Conservation (phyloP, 2,888 invertebrate species). For the Drosophila vallismaia region DNA sequence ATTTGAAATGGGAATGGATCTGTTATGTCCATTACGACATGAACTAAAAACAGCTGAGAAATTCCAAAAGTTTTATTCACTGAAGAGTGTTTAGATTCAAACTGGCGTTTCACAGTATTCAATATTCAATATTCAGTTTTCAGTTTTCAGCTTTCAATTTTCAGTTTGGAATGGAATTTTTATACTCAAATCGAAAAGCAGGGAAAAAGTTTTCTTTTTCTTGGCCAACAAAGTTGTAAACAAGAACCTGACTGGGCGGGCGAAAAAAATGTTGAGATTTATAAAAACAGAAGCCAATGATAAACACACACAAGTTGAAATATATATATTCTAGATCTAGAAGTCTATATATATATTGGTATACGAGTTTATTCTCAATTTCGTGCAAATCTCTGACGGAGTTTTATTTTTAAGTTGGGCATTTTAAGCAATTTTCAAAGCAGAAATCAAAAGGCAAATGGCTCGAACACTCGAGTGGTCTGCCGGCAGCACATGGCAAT, state of each 20-base stretch:
- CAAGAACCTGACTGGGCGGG: constrained; percentile 23
- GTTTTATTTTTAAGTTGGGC: constrained; percentile 25
- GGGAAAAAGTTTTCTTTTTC: constrained; percentile 11
- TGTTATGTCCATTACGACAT: constrained; percentile 20
- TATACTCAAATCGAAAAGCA: constrained; percentile 28
- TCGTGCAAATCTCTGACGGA: constrained; percentile 17
- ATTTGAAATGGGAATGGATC: constrained; percentile 7
- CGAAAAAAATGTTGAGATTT: constrained; percentile 5
- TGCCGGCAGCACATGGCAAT: constrained; percentile 26
- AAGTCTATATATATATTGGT: constrained; percentile 4
- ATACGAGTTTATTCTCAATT: background rate
- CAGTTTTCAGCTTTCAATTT: background rate
- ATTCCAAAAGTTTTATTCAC: constrained; percentile 73
- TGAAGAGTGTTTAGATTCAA: constrained; percentile 43
- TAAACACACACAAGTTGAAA: constrained; percentile 16
- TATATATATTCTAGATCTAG: background rate
- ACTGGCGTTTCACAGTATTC: background rate
- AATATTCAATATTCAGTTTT: background rate
- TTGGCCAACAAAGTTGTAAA: constrained; percentile 41
- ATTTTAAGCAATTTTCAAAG: background rate
- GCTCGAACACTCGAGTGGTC: constrained; percentile 2
- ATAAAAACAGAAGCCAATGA: constrained; percentile 30
- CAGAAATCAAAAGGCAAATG: constrained; percentile 1
- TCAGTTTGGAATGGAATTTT: constrained; percentile 27
- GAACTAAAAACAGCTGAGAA: constrained; percentile 42